Conservation (phyloP, 2,888 invertebrate genomes). For the Ochlodes sylvanus region DNA sequence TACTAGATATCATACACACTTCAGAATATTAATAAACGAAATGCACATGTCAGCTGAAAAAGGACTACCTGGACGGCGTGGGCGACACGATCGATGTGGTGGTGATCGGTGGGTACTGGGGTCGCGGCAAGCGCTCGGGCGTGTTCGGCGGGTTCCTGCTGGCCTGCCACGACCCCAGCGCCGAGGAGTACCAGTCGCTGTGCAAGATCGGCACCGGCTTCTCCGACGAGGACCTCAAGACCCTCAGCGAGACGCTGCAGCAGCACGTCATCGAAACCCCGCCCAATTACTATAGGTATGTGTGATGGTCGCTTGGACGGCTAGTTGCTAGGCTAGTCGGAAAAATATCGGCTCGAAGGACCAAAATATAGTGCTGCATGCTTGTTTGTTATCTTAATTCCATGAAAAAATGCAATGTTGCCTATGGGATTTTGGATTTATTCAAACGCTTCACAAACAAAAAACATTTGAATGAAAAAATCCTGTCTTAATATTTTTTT, state of each 20-base stretch:
- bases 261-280: constrained; percentile 90
- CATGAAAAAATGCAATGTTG: no score
- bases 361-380: no score
- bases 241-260: constrained; percentile 91
- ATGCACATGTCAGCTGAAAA: constrained; percentile 88
- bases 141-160: constrained; percentile 97
- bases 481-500: no score
- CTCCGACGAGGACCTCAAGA: constrained; percentile 93
- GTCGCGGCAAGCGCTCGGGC: constrained; percentile 97
- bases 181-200: constrained; percentile 94
- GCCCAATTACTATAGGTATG: constrained; percentile 90
- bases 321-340: no score
- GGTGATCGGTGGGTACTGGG: constrained; percentile 97
- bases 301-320: no score
- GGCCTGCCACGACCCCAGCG: constrained; percentile 95
- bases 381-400: no score
- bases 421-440: no score
- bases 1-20: no score
- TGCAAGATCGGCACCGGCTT: constrained; percentile 96
- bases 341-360: background rate
- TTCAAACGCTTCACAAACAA: no score
- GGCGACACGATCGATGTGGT: constrained; percentile 98
- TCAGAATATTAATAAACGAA: no score
- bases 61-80: constrained; percentile 98
- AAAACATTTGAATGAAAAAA: no score